Evolutionary conservation across 2,113 vertebrate genomes (phyloP), one percentile per base, ranked within the genome.

Genomic region (Tetrao urogallus): DNA sequence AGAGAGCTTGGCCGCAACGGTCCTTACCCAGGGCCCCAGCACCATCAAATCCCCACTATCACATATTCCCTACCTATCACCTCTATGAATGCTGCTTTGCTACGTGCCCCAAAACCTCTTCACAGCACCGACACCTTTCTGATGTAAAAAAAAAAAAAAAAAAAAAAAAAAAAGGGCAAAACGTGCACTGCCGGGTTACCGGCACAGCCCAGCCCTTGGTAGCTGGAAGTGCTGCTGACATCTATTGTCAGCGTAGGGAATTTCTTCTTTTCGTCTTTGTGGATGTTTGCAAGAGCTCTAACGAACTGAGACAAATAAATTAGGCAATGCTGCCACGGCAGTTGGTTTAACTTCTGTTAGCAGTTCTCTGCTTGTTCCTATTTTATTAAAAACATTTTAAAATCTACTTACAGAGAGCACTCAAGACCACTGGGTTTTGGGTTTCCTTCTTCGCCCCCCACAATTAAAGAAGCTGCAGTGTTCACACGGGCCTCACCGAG

Each of bases 221-320:
- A 57, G 6, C 63, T 30, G 81, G 32, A 58, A 43, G 8, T 27
- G 38, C 63, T 91, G 63, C 75, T 91, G 89, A 91, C 82, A 86
- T 34, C 74, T 96, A 89, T n/a, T 65, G 91, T 85, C 95, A 79
- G 78, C 30, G 16, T 11, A 4, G 36, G 71, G 91, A 56, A 92
- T 28, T 57, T 71, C 3, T 27, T 28, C 13, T 21, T 22, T 19
- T 60, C 43, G 42, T 43, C 38, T 10, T 32, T 22, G 24, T 34
- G 14, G 19, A 10, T 19, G 7, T 10, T 73, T 42, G 1, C 8
- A 32, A 47, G 36, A 1, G 5, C 6, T 7, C 27, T 42, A 47
- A 11, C 17, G 30, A 70, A 0, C 13, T 11, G 63, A 36, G 30
- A 40, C 21, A 11, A 66, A 56, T 20, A 21, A 28, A 50, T 18